Evolutionary conservation across 2,113 vertebrate species (phyloP).

Genomic region (Condylura cristata): DNA sequence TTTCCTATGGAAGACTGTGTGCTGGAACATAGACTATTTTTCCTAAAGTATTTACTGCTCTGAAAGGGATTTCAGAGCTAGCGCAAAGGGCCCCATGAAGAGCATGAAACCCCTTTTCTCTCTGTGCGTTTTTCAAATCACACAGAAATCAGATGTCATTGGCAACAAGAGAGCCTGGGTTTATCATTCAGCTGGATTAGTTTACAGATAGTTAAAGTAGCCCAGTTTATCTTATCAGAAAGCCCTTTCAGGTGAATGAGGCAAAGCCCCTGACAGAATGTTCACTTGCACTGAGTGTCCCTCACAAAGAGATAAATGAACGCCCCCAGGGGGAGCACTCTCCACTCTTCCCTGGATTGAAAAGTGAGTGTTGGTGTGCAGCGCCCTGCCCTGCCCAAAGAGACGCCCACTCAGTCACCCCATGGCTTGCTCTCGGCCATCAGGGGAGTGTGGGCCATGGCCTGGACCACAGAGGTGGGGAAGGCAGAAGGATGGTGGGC

Average conservation of each 20-base stretch:
- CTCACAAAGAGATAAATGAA: neutral
- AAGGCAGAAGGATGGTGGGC: too few relatives aligned
- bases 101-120: neutral
- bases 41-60: neutral
- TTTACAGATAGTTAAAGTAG: constrained; percentile 44
- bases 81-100: neutral
- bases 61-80: neutral
- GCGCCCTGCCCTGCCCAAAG: too few relatives aligned
- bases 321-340: neutral
- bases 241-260: neutral
- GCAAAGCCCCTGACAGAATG: neutral
- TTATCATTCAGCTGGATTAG: constrained; percentile 20
- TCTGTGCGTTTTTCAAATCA: neutral
- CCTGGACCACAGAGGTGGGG: neutral
- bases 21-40: neutral
- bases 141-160: neutral
- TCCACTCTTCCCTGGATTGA: neutral
- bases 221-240: constrained; percentile 25
- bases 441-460: neutral
- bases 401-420: too few relatives aligned
- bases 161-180: neutral
- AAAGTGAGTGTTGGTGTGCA: too few relatives aligned
- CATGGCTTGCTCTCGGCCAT: neutral
- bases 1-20: neutral
- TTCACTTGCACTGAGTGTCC: neutral